Evolutionary conservation across 2,888 invertebrate genomes (phyloP), one percentile per base, ranked within the genome.

Genomic region (Scaptomyza caliginosa): DNA sequence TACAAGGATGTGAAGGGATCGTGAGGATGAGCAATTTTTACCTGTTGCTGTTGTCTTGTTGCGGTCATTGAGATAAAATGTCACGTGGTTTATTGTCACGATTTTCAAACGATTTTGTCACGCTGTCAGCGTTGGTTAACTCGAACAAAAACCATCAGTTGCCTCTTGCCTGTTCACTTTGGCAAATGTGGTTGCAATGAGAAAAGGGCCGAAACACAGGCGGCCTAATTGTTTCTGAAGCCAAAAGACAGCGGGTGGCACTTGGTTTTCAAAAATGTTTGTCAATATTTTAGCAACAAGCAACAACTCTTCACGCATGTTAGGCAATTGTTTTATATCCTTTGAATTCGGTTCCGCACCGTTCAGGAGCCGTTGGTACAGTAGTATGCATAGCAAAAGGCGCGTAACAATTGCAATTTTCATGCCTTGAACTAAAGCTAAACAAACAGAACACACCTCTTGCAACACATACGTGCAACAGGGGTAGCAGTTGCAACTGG

Each of bases 51-150:
- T 32, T 40, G 7, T 34, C n/a, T 55, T 69, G 69, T 80, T 84
- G 83, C 77, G 89, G 88, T 88, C 82, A 86, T 88, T 88, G 75
- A 86, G 77, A 76, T 88, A 80, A 86, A 89, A 84, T 88, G 77
- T 86, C 88, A 88, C 87, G 87, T 88, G 89, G 89, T 86, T 69
- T 55, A n/a, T 51, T 58, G 28, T 16, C 16, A 16, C 8, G 71
- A 70, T 88, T 88, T 51, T 58, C 23, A 8, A 7, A 16, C 8
- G 71, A 70, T 88, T 88, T 85, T 77, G 85, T 85, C 74, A 88
- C 85, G 88, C 88, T 85, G 85, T 88, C 88, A 88, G 88, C 86
- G 34, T 34, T 34, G 88, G 86, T 87, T 85, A 76, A 5, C 11
- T 11, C 11, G 11, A 45, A 75, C 54, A 52, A 30, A 62, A 49